Evolutionary conservation across 2,888 invertebrate species (phyloP), one percentile per base, ranked within the genome.

Genomic region (Latrodectus hesperus): DNA sequence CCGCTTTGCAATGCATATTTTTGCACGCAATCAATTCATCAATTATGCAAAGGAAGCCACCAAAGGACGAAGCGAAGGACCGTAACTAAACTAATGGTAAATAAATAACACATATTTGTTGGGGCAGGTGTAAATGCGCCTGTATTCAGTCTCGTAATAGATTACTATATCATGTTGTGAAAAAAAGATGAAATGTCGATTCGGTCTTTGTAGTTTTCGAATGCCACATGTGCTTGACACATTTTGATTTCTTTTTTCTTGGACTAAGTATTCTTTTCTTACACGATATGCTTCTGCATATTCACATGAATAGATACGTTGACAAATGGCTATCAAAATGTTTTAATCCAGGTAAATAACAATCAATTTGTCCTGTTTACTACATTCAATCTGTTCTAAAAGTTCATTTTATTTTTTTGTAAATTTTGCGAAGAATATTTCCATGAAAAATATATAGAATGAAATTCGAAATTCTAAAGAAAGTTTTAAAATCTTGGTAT

Each of bases 1-100:
- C 38, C 38, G 38, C 38, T 38, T 38, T 38, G 38, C 4, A 38
- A 38, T 38, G 38, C 38, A 38, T 26, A 38, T 10, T 26, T 22
- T 70, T 12, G 26, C 72, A 80, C 80, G 80, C 80, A 51, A 80
- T 51, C 6, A 80, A 72, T 17, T 52, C 64, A 80, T 80, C 72
- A 72, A 80, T 80, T 26, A 68, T 60, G 72, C 8, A 17, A 12
- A 74, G 22, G 14, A 70, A 67, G 51, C 22, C 53, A n/a, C 17
- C 17, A 26, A 16, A 10, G n/a, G n/a, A 14, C 9, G 51, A 52
- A 51, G 0, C 51, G 16, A 72, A 17, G n/a, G 72, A n/a, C n/a
- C 51, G 16, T 22, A 6, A n/a, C 11, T 14, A 12, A 72, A 72
- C n/a, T 17, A 12, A 52, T 68, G 12, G 8, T 9, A 72, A 16